Conservation (phyloP, 53 echinoderm and acorn worm genomes). For the Antedon mediterranea region DNA sequence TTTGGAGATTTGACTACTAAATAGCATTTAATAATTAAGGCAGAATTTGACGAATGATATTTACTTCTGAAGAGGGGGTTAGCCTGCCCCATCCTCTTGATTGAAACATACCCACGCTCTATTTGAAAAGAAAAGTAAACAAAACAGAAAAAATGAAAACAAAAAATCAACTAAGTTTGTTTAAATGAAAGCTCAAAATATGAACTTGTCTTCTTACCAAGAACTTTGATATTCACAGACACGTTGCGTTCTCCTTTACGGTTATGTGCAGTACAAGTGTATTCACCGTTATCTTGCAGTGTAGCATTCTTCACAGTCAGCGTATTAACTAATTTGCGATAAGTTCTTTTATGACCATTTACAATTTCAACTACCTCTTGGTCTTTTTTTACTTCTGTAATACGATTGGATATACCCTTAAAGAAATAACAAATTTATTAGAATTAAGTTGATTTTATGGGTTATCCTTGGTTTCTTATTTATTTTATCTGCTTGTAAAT, state of each 20-base stretch:
- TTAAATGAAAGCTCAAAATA: neutral
- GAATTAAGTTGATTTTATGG: too few species aligned
- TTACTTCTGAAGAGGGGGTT: neutral
- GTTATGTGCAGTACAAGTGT: slow-evolving; percentile 53
- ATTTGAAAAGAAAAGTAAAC: neutral
- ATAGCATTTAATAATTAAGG: too few species aligned
- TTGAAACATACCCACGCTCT: neutral
- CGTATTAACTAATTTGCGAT: slow-evolving; percentile 26
- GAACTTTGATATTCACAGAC: slow-evolving; percentile 26
- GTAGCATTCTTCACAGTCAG: slow-evolving; percentile 37
- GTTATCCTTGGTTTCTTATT: too few species aligned
- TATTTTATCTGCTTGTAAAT: too few species aligned
- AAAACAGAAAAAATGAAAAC: neutral
- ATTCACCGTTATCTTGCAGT: slow-evolving; percentile 41
- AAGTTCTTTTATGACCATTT: neutral
- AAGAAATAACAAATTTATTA: slow-evolving; percentile 7
- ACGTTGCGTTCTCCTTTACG: slow-evolving; percentile 32
- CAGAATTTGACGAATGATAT: neutral
- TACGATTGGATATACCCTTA: slow-evolving; percentile 2
- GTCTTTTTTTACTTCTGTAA: neutral
- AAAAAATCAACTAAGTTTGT: neutral
- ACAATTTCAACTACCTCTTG: neutral
- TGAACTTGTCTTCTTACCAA: slow-evolving; percentile 24
- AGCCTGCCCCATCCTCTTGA: neutral
- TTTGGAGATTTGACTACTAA: too few species aligned